phyloP scores from a whole-genome alignment of 1,140 invertebrate species.

The Odontomachus brunneus region DNA sequence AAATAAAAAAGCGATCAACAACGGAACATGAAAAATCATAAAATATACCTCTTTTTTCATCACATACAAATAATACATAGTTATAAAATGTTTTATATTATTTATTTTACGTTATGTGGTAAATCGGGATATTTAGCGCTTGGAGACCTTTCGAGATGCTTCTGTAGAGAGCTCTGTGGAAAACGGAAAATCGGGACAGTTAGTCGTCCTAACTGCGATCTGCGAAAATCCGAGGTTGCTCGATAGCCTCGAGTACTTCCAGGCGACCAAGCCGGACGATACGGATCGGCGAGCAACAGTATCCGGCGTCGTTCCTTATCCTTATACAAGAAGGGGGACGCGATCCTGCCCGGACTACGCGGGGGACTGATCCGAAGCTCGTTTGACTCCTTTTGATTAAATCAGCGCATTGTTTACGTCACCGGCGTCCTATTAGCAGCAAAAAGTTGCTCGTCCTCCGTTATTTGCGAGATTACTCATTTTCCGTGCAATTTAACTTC shows the following conservation, averaged over 20 bases:
- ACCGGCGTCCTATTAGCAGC: slow-evolving; percentile 11
- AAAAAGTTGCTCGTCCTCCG: slow-evolving; percentile 37
- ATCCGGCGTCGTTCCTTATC: slow-evolving; percentile 8
- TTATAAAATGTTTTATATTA: too few relatives aligned
- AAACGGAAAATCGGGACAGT: too few relatives aligned
- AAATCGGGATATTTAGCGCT: too few relatives aligned
- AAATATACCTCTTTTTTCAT: too few relatives aligned
- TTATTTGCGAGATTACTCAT: slow-evolving; percentile 59
- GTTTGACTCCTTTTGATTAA: slow-evolving; percentile 60
- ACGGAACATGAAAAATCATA: too few relatives aligned
- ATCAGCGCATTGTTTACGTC: slow-evolving; percentile 59
- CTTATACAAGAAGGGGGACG: not conserved
- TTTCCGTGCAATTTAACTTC: slow-evolving; percentile 59
- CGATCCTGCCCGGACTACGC: not conserved
- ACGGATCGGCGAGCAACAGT: slow-evolving; percentile 23
- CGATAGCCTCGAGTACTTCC: not conserved
- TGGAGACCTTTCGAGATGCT: too few relatives aligned
- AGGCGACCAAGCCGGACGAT: not conserved
- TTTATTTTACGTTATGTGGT: too few relatives aligned
- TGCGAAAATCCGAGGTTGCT: slow-evolving; percentile 38
- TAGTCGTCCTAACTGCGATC: too few relatives aligned
- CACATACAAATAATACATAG: too few relatives aligned
- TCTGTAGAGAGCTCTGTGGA: too few relatives aligned
- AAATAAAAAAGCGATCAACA: too few relatives aligned
- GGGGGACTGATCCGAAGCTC: slow-evolving; percentile 39